A percentile compares a stretch with the other conserved stretches of the same genome.
Conservation (phyloP, 1,140 invertebrate genomes). For the Nautilus pompilius region DNA sequence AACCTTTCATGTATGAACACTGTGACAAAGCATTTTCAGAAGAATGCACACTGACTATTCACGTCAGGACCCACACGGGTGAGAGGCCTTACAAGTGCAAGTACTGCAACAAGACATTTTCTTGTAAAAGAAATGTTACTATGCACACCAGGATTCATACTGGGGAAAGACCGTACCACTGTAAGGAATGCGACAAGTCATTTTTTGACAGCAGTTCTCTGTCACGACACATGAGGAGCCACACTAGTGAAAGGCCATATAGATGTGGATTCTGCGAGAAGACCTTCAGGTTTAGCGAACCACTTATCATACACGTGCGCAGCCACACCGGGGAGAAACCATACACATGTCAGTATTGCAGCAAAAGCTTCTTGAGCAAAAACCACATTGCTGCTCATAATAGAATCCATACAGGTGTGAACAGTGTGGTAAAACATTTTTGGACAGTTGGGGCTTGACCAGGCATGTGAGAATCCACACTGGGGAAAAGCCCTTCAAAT, state of each 20-base stretch:
- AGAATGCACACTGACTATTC: constrained; percentile 1
- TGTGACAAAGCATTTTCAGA: constrained; percentile 11
- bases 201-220: background rate
- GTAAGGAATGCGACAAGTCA: background rate
- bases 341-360: background rate
- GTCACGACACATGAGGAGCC: background rate
- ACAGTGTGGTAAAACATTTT: constrained; percentile 23
- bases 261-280: constrained; percentile 1
- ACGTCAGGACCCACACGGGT: constrained; percentile 48
- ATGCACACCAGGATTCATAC: background rate
- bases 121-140: background rate
- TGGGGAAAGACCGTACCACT: background rate
- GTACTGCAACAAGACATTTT: background rate
- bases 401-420: constrained; percentile 9
- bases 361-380: constrained; percentile 4
- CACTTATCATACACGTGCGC: background rate
- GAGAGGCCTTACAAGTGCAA: constrained; percentile 4
- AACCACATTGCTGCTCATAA: constrained; percentile 8
- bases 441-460: constrained; percentile 8
- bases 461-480: constrained; percentile 30
- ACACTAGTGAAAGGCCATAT: background rate
- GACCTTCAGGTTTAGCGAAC: background rate
- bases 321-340: background rate
- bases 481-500: constrained; percentile 31
- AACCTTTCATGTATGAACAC: constrained; percentile 3